Percentiles rank a stretch among this genome's conserved stretches.
Conservation (phyloP, 2,888 invertebrate species). For the Luperina testacea region DNA sequence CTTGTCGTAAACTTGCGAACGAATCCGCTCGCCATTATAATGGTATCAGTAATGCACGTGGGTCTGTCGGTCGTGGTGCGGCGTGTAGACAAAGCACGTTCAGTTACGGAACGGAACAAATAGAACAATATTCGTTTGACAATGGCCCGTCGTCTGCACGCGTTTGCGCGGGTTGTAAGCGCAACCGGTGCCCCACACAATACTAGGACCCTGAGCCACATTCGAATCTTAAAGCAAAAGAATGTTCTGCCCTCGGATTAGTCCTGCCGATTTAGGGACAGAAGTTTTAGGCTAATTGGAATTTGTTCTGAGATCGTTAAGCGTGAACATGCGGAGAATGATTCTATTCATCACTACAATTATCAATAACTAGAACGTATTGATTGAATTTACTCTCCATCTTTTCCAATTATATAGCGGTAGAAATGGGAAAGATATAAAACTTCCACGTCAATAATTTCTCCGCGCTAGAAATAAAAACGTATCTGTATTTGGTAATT, state of each 20-base stretch:
- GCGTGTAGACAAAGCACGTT: slow-evolving; percentile 45
- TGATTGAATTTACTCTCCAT: neutral
- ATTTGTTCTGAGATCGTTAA: slow-evolving; percentile 6
- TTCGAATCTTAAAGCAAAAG: slow-evolving; percentile 66
- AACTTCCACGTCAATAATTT: neutral
- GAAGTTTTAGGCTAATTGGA: slow-evolving; percentile 5
- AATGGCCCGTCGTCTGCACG: slow-evolving; percentile 67
- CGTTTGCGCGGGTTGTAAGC: slow-evolving; percentile 31
- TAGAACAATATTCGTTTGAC: slow-evolving; percentile 60
- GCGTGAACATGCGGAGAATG: neutral
- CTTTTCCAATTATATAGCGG: no score
- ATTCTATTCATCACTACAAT: neutral
- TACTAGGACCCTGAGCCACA: slow-evolving; percentile 78
- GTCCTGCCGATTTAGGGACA: slow-evolving; percentile 44
- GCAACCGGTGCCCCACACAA: slow-evolving; percentile 72
- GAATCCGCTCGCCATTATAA: slow-evolving; percentile 24
- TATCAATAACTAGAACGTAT: neutral
- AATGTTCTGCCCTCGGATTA: slow-evolving; percentile 56
- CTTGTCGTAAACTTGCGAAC: neutral
- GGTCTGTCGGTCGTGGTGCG: slow-evolving; percentile 30
- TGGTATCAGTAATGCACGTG: slow-evolving; percentile 46
- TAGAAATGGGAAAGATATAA: neutral
- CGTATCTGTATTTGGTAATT: neutral
- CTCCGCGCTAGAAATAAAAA: neutral
- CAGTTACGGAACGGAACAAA: slow-evolving; percentile 59